phyloP scores from a whole-genome alignment of 2,888 invertebrate genomes.

The Ormyrus labotus region DNA sequence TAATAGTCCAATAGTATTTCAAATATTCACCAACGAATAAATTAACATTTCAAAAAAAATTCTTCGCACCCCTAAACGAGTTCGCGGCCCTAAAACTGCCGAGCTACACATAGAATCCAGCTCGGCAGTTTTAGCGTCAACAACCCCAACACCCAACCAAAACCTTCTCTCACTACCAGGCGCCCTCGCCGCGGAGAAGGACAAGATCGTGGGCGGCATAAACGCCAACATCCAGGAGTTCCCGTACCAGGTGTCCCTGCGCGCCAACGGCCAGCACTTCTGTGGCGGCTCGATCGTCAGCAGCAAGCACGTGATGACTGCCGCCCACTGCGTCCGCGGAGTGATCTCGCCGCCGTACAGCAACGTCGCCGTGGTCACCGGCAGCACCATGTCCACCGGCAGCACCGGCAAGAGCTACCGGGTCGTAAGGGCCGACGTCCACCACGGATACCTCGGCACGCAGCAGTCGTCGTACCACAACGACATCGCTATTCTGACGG shows the following conservation, averaged over 20 bases:
- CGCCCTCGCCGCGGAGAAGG: neutral
- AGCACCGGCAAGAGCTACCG: slow-evolving; percentile 29
- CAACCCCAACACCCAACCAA: too few relatives aligned
- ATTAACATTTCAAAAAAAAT: too few relatives aligned
- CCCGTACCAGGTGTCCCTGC: slow-evolving; percentile 57
- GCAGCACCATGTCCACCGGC: slow-evolving; percentile 27
- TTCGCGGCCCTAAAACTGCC: too few relatives aligned
- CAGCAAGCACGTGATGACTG: slow-evolving; percentile 53
- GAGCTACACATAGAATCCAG: too few relatives aligned
- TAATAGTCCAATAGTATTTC: too few relatives aligned
- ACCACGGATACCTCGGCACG: slow-evolving; percentile 16
- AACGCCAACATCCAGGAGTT: slow-evolving; percentile 38
- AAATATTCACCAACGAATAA: too few relatives aligned
- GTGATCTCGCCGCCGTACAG: neutral
- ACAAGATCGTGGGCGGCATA: slow-evolving; percentile 30
- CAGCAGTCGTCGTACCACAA: slow-evolving; percentile 10
- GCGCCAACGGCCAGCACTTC: slow-evolving; percentile 23
- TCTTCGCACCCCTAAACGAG: too few relatives aligned
- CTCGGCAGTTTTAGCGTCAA: too few relatives aligned
- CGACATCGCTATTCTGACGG: slow-evolving; percentile 55
- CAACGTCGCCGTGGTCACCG: slow-evolving; percentile 48
- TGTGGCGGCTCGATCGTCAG: slow-evolving; percentile 58
- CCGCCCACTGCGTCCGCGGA: slow-evolving; percentile 57
- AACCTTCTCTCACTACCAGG: neutral
- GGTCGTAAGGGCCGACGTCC: slow-evolving; percentile 11